Percentiles rank a stretch among this genome's conserved stretches.
These are phyloP conservation scores for Pseudochirops cupreus DNA, from an alignment of 2,797 vertebrate species.

Conservation along the genomic window DNA sequence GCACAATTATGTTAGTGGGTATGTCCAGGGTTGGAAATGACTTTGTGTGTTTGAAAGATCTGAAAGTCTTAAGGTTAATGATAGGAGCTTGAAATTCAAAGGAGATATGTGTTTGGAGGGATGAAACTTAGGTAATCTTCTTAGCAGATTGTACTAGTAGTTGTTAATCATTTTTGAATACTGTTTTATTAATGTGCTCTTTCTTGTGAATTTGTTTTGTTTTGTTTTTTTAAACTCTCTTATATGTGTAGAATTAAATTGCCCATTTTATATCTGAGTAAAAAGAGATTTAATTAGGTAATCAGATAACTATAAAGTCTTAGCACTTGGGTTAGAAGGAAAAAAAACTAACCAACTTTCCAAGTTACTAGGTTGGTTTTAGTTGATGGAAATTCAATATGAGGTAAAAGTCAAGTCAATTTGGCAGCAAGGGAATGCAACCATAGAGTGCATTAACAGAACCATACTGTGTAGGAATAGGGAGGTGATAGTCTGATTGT, in stretches of 20 bases:
- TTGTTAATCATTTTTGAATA: background rate
- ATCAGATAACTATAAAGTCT: background rate
- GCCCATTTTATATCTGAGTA: background rate
- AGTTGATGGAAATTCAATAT: background rate
- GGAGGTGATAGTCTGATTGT: background rate
- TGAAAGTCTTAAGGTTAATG: background rate
- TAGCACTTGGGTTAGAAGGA: background rate
- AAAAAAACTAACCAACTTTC: background rate
- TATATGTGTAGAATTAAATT: background rate
- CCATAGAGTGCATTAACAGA: background rate
- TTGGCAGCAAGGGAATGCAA: background rate
- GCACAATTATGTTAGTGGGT: background rate
- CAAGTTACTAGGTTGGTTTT: background rate
- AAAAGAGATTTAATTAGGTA: background rate
- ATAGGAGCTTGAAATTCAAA: background rate
- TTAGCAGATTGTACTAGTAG: background rate
- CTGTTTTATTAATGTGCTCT: background rate
- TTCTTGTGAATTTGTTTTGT: background rate
- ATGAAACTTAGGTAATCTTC: background rate
- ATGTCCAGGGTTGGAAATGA: background rate
- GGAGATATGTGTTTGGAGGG: background rate
- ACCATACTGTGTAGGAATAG: background rate
- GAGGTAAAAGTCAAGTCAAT: background rate
- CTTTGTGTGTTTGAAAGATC: background rate
- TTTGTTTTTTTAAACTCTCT: background rate